Evolutionary conservation across 2,888 invertebrate species (phyloP).

Genomic region (Heliconius sara): DNA sequence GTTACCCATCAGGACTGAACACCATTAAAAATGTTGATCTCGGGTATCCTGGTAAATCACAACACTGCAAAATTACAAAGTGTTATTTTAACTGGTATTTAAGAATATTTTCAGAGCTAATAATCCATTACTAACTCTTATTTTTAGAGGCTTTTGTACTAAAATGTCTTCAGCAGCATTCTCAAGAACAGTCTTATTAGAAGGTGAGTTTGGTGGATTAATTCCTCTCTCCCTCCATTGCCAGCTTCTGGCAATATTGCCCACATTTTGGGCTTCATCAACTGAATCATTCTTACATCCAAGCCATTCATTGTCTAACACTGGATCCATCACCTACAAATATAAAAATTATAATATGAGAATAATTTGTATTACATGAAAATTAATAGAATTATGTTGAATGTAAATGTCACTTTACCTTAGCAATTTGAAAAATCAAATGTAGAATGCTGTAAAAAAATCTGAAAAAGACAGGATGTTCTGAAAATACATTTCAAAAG

Average conservation of each 20-base stretch:
- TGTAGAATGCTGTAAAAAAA: slow-evolving; percentile 32
- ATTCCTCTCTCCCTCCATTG: slow-evolving; percentile 77
- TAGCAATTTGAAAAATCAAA: slow-evolving; percentile 41
- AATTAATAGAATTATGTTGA: background rate
- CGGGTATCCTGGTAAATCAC: slow-evolving; percentile 89
- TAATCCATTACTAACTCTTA: slow-evolving; percentile 80
- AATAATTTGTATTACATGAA: background rate
- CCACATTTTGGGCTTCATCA: slow-evolving; percentile 67
- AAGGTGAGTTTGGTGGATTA: slow-evolving; percentile 66
- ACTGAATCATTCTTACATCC: slow-evolving; percentile 71
- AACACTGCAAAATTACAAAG: slow-evolving; percentile 80
- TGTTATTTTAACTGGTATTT: slow-evolving; percentile 5
- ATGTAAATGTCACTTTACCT: slow-evolving; percentile 38
- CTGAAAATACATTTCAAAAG: background rate
- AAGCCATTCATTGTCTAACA: slow-evolving; percentile 74
- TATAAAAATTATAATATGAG: slow-evolving; percentile 7
- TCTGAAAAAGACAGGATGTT: slow-evolving; percentile 41
- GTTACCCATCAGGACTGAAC: slow-evolving; percentile 94
- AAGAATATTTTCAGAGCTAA: background rate
- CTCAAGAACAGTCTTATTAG: slow-evolving; percentile 82
- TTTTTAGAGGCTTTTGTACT: slow-evolving; percentile 84
- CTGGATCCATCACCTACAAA: slow-evolving; percentile 71
- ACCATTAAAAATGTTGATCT: slow-evolving; percentile 93
- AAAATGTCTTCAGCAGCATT: slow-evolving; percentile 87
- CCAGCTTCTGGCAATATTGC: slow-evolving; percentile 76